These are phyloP conservation scores for Lontra canadensis DNA, from an alignment of 2,113 vertebrate genomes.

Conservation along the genomic window DNA sequence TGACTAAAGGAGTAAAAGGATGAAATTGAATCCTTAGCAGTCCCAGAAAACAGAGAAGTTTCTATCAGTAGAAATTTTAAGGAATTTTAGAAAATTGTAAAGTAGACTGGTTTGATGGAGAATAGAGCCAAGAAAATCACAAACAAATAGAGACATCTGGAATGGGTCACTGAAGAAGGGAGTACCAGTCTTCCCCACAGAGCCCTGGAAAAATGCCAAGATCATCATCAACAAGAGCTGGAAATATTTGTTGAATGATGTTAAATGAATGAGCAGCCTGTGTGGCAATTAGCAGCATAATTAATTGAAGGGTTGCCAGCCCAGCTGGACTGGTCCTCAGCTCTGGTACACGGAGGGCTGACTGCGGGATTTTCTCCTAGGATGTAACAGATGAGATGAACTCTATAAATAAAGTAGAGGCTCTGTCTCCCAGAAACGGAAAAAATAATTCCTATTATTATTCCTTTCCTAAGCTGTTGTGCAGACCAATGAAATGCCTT, in stretches of 20 bases:
- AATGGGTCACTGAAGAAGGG: constrained; percentile 50
- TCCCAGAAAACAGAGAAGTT: not conserved
- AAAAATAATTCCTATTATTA: not conserved
- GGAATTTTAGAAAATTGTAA: constrained; percentile 48
- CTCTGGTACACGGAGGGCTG: constrained; percentile 29
- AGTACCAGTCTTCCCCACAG: constrained; percentile 50
- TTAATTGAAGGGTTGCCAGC: constrained; percentile 71
- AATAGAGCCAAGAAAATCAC: constrained; percentile 51
- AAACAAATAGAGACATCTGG: constrained; percentile 65
- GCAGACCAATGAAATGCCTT: not conserved
- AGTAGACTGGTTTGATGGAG: not conserved
- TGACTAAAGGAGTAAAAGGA: not conserved
- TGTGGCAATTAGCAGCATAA: constrained; percentile 74
- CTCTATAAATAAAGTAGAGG: not conserved
- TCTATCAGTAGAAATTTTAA: constrained; percentile 57
- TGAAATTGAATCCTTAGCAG: not conserved
- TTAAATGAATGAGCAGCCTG: constrained; percentile 61
- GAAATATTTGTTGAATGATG: constrained; percentile 70
- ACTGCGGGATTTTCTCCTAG: constrained; percentile 12
- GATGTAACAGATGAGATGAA: not conserved
- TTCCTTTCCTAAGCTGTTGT: not conserved
- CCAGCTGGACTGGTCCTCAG: constrained; percentile 53
- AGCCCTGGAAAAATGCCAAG: constrained; percentile 65
- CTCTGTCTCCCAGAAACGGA: not conserved
- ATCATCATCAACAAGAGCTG: constrained; percentile 64